These are phyloP conservation scores for Eurypyga helias DNA, from an alignment of 2,113 vertebrate genomes.

Conservation along the genomic window DNA sequence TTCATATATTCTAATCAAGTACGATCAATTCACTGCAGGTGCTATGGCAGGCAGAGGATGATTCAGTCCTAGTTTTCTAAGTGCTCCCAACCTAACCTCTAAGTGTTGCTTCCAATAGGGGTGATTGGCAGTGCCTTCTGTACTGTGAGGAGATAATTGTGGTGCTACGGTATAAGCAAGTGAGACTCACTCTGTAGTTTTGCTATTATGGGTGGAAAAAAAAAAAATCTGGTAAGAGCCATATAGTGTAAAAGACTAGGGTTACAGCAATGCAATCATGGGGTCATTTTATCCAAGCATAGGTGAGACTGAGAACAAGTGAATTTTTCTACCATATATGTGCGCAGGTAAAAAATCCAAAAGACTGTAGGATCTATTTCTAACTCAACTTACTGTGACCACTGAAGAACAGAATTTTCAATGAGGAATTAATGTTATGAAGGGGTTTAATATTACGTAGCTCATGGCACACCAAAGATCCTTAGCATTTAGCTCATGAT, in stretches of 20 bases:
- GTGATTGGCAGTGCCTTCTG: conserved; percentile 36
- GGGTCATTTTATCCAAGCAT: neutral
- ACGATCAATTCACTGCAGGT: conserved; percentile 57
- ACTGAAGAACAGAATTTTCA: conserved; percentile 42
- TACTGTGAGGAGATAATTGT: conserved; percentile 11
- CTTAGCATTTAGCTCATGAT: conserved; percentile 47
- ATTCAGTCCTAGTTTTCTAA: neutral
- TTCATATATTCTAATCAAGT: conserved; percentile 62
- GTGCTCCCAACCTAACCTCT: conserved; percentile 5
- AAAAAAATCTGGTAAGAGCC: conserved; percentile 14
- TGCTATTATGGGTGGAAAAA: neutral
- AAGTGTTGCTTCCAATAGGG: neutral
- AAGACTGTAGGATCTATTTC: neutral
- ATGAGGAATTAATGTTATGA: conserved; percentile 44
- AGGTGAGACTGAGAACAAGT: neutral
- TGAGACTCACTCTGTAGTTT: conserved; percentile 16
- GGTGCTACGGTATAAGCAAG: conserved; percentile 22
- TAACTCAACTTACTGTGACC: neutral
- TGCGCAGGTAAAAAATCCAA: neutral
- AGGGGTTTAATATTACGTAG: conserved; percentile 23
- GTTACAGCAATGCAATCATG: neutral
- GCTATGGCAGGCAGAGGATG: neutral
- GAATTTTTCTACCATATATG: neutral
- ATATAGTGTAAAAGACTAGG: conserved; percentile 20
- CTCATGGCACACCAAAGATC: neutral